Conservation (phyloP, 2,113 vertebrate species). For the Protomyctophum bolini region DNA sequence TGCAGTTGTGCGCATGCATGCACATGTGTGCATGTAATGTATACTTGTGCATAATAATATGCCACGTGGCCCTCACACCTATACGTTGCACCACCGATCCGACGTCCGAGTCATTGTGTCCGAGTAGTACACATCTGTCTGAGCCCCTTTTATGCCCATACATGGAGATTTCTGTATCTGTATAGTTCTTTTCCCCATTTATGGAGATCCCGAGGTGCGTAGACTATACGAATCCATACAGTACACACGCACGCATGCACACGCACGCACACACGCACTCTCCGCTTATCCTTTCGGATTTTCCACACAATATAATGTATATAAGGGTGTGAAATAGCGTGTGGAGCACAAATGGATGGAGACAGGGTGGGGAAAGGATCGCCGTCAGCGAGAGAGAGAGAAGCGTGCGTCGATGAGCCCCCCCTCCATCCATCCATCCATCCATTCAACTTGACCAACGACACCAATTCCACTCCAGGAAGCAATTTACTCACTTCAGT, state of each 20-base stretch:
- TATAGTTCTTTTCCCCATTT: no score
- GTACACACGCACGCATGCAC: not conserved
- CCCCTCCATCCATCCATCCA: not conserved
- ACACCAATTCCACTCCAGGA: constrained; percentile 1
- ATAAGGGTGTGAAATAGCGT: constrained; percentile 51
- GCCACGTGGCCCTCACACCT: no score
- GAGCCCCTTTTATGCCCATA: no score
- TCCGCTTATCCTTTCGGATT: not conserved
- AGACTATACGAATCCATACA: no score
- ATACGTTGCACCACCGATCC: no score
- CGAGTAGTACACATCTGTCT: no score
- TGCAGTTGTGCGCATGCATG: not conserved
- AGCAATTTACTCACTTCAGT: constrained; percentile 30
- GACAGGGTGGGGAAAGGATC: constrained; percentile 48
- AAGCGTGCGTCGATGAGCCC: not conserved
- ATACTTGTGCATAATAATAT: not conserved
- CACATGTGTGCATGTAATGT: not conserved
- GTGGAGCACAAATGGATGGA: constrained; percentile 54
- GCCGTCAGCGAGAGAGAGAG: constrained; percentile 21
- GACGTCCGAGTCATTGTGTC: no score
- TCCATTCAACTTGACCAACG: constrained; percentile 26
- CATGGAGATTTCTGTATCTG: no score
- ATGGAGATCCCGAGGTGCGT: no score
- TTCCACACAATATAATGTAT: constrained; percentile 35
- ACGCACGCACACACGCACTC: not conserved